Conservation (phyloP, 2,888 invertebrate species). For the Eudemis profundana region DNA sequence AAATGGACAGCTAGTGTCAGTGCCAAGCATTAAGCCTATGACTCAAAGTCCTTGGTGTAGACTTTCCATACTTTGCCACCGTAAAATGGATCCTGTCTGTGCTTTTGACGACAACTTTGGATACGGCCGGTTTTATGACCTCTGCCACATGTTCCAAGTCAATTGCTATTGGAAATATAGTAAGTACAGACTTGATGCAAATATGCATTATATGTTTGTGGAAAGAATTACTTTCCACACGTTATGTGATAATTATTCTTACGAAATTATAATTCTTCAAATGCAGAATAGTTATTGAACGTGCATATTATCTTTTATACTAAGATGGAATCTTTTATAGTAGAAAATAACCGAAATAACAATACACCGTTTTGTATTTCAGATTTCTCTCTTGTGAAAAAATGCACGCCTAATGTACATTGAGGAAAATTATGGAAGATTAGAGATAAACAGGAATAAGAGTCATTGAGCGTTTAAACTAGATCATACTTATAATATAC, state of each 20-base stretch:
- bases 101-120: slow-evolving; percentile 70
- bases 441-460: too few relatives aligned
- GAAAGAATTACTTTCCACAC: too few relatives aligned
- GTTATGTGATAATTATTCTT: too few relatives aligned
- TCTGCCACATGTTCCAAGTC: slow-evolving; percentile 71
- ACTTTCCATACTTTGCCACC: slow-evolving; percentile 61
- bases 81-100: slow-evolving; percentile 57
- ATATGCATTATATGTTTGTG: too few relatives aligned
- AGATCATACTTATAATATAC: too few relatives aligned
- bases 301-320: too few relatives aligned
- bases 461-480: too few relatives aligned
- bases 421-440: too few relatives aligned
- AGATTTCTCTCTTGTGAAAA: slow-evolving; percentile 66
- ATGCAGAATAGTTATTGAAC: too few relatives aligned
- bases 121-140: slow-evolving; percentile 66
- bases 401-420: slow-evolving; percentile 53
- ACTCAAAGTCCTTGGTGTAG: slow-evolving; percentile 61
- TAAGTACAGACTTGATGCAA: too few relatives aligned
- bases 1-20: slow-evolving; percentile 16
- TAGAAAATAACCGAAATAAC: slow-evolving; percentile 3
- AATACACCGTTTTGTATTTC: slow-evolving; percentile 54
- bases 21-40: slow-evolving; percentile 9
- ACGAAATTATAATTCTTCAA: too few relatives aligned
- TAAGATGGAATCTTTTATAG: too few relatives aligned
- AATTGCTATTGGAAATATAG: slow-evolving; percentile 74